These are phyloP conservation scores for Zaprionus lachaisei DNA, from an alignment of 1,140 invertebrate genomes.

Conservation along the genomic window DNA sequence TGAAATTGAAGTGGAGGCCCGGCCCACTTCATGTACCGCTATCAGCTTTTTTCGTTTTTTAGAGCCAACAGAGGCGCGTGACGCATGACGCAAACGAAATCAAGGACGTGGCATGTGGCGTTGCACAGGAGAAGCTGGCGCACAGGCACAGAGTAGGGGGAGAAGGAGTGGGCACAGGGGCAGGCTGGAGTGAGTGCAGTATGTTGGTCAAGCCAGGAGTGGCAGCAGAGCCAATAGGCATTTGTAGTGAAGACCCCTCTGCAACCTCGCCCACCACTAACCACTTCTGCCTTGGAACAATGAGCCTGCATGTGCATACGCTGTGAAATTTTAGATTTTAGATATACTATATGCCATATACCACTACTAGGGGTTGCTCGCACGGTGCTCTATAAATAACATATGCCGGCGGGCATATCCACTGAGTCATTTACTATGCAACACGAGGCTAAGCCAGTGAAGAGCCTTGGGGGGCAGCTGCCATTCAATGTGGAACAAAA, in stretches of 20 bases:
- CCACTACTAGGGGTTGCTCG: no score
- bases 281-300: neutral
- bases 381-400: no score
- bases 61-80: neutral
- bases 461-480: no score
- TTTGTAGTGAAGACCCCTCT: neutral
- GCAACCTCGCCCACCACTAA: neutral
- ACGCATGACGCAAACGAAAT: neutral
- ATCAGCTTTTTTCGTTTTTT: neutral
- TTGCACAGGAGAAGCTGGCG: neutral
- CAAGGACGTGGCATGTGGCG: conserved; percentile 6
- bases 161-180: no score
- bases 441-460: no score
- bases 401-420: no score
- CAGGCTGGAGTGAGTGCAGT: no score
- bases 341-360: no score
- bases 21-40: neutral
- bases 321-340: no score
- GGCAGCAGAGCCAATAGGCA: neutral
- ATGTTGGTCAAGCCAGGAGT: neutral
- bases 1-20: neutral
- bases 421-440: no score
- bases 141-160: no score
- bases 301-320: neutral
- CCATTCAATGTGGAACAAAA: no score